These are phyloP conservation scores for Drosophila prostipennis DNA, from an alignment of 2,888 invertebrate species.

Conservation along the genomic window DNA sequence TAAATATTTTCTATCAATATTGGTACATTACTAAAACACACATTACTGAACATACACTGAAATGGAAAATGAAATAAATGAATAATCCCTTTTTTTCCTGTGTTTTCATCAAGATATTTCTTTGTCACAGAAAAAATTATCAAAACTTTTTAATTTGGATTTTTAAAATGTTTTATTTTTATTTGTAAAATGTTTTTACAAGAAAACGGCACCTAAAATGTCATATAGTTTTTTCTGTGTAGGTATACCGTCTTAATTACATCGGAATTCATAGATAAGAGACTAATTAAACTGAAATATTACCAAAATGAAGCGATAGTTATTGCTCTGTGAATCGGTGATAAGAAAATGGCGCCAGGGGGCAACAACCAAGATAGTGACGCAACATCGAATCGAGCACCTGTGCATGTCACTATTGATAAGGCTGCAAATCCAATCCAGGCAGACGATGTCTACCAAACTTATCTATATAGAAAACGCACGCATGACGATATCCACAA, in stretches of 20 bases:
- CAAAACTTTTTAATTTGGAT: no score
- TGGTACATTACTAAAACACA: neutral
- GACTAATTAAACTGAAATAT: neutral
- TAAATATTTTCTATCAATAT: neutral
- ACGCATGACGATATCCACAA: conserved; percentile 48
- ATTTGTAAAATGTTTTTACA: no score
- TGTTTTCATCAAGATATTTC: no score
- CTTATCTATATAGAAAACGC: conserved; percentile 13
- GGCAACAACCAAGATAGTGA: conserved; percentile 27
- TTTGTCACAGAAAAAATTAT: no score
- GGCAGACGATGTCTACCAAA: conserved; percentile 9
- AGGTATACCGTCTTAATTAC: neutral
- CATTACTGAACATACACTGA: no score
- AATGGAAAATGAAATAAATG: neutral
- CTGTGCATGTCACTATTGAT: conserved; percentile 5
- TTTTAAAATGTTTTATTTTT: no score
- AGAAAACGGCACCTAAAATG: no score
- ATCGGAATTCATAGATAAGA: neutral
- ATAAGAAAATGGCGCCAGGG: conserved; percentile 13
- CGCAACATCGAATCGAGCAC: conserved; percentile 17
- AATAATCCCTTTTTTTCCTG: no score
- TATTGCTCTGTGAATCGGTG: conserved; percentile 2
- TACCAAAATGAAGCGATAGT: neutral
- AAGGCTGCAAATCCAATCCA: conserved; percentile 13
- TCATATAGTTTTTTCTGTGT: no score